phyloP scores from a whole-genome alignment of 2,888 invertebrate genomes.

The Caradrina clavipalpis region DNA sequence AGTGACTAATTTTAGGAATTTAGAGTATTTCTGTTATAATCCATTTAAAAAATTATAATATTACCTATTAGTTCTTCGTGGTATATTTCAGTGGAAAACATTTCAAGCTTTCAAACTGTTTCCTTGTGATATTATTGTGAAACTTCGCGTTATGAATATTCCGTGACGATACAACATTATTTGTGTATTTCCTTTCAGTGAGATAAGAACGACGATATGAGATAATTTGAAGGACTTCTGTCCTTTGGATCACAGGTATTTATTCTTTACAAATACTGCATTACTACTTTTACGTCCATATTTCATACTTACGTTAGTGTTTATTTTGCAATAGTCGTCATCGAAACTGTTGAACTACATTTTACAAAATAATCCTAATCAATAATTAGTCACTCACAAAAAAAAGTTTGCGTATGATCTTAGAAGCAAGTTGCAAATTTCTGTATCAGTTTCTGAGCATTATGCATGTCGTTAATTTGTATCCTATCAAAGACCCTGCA shows the following conservation, averaged over 20 bases:
- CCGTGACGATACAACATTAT: slow-evolving; percentile 76
- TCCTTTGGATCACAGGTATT: slow-evolving; percentile 64
- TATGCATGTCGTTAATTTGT: slow-evolving; percentile 18
- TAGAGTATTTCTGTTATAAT: slow-evolving; percentile 49
- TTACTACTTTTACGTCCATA: slow-evolving; percentile 26
- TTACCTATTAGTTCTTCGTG: slow-evolving; percentile 27
- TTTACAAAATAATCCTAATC: slow-evolving; percentile 10
- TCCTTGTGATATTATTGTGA: slow-evolving; percentile 38
- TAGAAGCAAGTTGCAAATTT: slow-evolving; percentile 7
- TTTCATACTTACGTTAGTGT: slow-evolving; percentile 49
- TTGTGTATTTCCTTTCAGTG: slow-evolving; percentile 83
- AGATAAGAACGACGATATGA: slow-evolving; percentile 86
- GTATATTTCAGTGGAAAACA: slow-evolving; percentile 34
- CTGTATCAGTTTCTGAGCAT: slow-evolving; percentile 1
- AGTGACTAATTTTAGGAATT: slow-evolving; percentile 68
- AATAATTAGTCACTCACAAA: slow-evolving; percentile 12
- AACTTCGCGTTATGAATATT: slow-evolving; percentile 58
- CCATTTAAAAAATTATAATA: slow-evolving; percentile 43
- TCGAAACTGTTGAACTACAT: slow-evolving; percentile 19
- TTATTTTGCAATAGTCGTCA: slow-evolving; percentile 55
- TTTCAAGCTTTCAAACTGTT: slow-evolving; percentile 30
- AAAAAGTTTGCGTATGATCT: background rate
- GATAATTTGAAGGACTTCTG: slow-evolving; percentile 78
- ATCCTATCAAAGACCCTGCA: slow-evolving; percentile 37
- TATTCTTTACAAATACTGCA: slow-evolving; percentile 13